Base-by-base conservation (phyloP, 2,888 invertebrate species). In the Trichopria drosophilae region DNA sequence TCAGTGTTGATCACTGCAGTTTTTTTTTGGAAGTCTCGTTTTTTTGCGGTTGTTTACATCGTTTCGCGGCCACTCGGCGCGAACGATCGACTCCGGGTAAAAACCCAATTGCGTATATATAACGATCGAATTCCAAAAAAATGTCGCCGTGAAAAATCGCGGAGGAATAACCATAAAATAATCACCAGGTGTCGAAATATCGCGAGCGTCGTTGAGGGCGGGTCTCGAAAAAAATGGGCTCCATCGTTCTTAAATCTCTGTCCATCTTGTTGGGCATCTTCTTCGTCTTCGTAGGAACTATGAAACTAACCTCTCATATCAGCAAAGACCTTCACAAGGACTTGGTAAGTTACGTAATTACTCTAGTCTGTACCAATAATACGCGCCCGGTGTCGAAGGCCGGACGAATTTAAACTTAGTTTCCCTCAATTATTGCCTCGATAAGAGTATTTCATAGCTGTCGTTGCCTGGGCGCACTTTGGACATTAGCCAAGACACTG, bases 251-350 rank as follows among this genome's bases (percentile, higher is more conserved):
- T 57, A 91, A 87, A 78, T 93, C 93, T 72, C 82, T 96, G 66
- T 95, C 95, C 41, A 81, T 96, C 66, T 84, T 96, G 43, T 80
- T 96, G 72, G 96, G 96, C 55, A 80, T 95, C 66, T 96, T 96
- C 80, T 96, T 96, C 77, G 86, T 96, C 70, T 94, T 96, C 75
- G 92, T 95, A 61, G 96, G 96, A 51, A 86, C 90, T 51, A 87
- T 96, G 71, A 96, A 96, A 79, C 78, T 96, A 58, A 90, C 94
- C 57, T 93, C 93, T 60, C 84, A 88, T 66, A 85, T 96, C 61
- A 95, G 93, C 67, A 92, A 92, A 81, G 96, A 96, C 78, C 83
- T 96, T 57, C 95, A 96, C 77, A 93, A 92, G 82, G 95, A 96
- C 79, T 83, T 96, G 87, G 95, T 95, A 78, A 86, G 88, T 78